Conservation (phyloP, 2,888 invertebrate species). For the Dolichopus griseipennis region DNA sequence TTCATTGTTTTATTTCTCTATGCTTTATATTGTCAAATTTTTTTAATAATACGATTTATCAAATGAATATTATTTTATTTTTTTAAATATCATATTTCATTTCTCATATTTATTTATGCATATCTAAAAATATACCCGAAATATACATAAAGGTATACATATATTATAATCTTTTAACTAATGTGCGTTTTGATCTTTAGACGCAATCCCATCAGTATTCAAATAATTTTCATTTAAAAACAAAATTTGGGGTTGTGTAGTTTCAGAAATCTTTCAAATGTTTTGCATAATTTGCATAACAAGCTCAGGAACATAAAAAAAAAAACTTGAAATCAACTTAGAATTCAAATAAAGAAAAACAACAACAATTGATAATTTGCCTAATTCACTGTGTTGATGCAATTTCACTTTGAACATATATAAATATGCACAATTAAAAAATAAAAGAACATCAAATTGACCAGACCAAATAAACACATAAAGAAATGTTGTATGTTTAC, state of each 20-base stretch:
- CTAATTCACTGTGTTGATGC: background rate
- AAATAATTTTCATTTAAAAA: background rate
- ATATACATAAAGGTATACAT: background rate
- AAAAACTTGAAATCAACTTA: background rate
- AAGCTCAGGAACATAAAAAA: background rate
- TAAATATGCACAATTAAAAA: background rate
- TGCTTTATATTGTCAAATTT: background rate
- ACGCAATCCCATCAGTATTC: background rate
- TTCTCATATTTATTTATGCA: background rate
- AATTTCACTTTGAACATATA: background rate
- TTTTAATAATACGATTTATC: background rate
- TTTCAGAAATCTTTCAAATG: background rate
- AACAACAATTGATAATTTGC: background rate
- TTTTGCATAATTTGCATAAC: background rate
- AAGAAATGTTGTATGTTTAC: no score
- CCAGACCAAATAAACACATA: background rate
- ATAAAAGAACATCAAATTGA: background rate
- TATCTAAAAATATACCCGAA: background rate
- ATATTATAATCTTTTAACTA: background rate
- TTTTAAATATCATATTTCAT: constrained; percentile 1
- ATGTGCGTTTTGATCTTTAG: constrained; percentile 4
- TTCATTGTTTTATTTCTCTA: no score
- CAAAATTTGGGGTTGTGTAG: no score
- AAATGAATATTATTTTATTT: background rate
- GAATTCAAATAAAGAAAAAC: background rate